These are phyloP conservation scores for Colossoma macropomum DNA, from an alignment of 2,113 vertebrate species.

Conservation along the genomic window DNA sequence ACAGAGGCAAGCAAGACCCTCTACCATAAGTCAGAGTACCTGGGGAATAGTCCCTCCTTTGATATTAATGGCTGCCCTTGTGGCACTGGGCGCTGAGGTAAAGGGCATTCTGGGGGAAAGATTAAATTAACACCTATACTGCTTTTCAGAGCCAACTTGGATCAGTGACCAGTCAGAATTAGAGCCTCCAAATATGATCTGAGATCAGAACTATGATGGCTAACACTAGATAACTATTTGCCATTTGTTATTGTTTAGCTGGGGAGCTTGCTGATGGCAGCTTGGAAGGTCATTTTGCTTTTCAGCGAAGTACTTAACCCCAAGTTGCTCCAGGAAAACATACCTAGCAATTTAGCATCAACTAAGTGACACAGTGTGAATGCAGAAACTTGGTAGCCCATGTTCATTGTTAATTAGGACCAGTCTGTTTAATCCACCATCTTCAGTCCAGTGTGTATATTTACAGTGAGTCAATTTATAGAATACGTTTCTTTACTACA, in stretches of 20 bases:
- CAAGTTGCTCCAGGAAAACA: no score
- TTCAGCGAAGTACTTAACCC: no score
- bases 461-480: no score
- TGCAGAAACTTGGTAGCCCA: no score
- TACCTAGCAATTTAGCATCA: no score
- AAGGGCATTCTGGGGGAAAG: conserved; percentile 61
- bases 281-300: neutral
- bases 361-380: no score
- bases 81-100: conserved; percentile 68
- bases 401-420: no score
- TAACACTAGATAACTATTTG: neutral
- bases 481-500: no score
- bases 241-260: neutral
- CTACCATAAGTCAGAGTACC: conserved; percentile 68
- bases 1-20: conserved; percentile 68
- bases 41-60: conserved; percentile 67
- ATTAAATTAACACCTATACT: conserved; percentile 56
- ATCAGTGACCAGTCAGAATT: neutral
- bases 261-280: neutral
- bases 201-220: neutral
- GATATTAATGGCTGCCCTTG: conserved; percentile 78
- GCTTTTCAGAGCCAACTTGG: neutral
- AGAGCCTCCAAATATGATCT: neutral
- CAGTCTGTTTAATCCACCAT: no score
- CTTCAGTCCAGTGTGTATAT: no score